These are phyloP conservation scores for Platysteira castanea DNA, from an alignment of 2,113 vertebrate genomes.

Conservation along the genomic window DNA sequence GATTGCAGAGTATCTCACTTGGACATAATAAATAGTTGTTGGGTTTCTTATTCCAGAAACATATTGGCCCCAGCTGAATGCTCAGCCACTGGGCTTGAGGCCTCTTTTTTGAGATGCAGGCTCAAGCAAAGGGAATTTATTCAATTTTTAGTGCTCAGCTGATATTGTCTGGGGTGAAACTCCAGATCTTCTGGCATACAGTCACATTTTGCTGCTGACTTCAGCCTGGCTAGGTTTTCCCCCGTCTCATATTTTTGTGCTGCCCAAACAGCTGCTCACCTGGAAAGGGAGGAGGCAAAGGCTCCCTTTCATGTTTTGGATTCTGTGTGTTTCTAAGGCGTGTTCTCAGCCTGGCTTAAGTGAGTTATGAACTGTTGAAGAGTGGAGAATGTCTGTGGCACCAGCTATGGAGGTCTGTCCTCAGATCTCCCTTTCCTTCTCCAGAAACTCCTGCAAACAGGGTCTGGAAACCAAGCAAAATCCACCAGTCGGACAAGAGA, in stretches of 20 bases:
- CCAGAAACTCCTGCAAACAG: neutral
- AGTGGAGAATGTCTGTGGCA: neutral
- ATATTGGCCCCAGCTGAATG: neutral
- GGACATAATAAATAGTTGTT: neutral
- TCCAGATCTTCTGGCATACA: neutral
- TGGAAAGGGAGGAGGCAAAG: neutral
- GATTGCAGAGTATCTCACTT: neutral
- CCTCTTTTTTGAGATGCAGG: neutral
- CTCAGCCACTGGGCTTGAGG: neutral
- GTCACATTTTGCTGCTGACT: neutral
- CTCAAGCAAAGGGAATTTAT: neutral
- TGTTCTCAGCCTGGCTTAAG: slow-evolving; percentile 32
- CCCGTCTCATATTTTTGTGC: neutral
- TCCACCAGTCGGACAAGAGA: neutral
- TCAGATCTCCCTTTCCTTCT: neutral
- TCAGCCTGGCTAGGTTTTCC: neutral
- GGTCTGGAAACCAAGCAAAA: neutral
- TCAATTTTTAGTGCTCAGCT: neutral
- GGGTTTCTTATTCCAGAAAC: neutral
- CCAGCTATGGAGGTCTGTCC: neutral
- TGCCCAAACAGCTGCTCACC: neutral
- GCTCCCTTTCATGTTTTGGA: neutral
- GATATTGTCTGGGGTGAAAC: neutral
- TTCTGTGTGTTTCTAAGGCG: neutral
- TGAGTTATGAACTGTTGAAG: neutral